Evolutionary conservation across 2,797 vertebrate genomes (phyloP).

Genomic region (Chaunax sp.): DNA sequence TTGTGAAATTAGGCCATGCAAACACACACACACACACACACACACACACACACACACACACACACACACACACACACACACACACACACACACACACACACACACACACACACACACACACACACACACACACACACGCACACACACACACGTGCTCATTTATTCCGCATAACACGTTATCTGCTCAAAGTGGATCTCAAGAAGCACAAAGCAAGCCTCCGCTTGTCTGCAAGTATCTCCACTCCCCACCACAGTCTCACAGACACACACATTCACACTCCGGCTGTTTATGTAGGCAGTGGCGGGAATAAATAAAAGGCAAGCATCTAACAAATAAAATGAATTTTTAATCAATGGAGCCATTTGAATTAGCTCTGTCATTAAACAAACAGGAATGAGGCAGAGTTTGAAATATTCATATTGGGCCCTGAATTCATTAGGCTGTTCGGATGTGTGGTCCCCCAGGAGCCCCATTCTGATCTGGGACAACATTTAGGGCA

Average conservation of each 20-base stretch:
- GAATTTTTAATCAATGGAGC: conserved; percentile 78
- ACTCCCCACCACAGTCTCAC: conserved; percentile 8
- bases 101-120: conserved; percentile 44
- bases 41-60: conserved; percentile 38
- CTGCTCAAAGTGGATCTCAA: conserved; percentile 31
- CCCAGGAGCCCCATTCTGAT: conserved; percentile 66
- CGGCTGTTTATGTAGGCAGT: conserved; percentile 60
- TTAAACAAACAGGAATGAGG: conserved; percentile 82
- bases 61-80: conserved; percentile 33
- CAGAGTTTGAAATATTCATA: conserved; percentile 80
- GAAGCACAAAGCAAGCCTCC: conserved; percentile 47
- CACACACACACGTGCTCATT: conserved; percentile 38
- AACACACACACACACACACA: conserved; percentile 46
- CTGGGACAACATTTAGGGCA: conserved; percentile 65
- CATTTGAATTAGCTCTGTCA: conserved; percentile 77
- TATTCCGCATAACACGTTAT: conserved; percentile 21
- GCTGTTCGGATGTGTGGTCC: conserved; percentile 54
- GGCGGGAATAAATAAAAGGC: conserved; percentile 73
- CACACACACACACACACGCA: conserved; percentile 38
- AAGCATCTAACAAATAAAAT: conserved; percentile 80
- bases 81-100: conserved; percentile 37
- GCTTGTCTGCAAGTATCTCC: conserved; percentile 44
- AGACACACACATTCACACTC: conserved; percentile 13
- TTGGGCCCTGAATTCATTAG: conserved; percentile 72
- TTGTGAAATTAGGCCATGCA: conserved; percentile 78